Base-by-base conservation (phyloP, 2,888 invertebrate species). In the Eurois occulta region DNA sequence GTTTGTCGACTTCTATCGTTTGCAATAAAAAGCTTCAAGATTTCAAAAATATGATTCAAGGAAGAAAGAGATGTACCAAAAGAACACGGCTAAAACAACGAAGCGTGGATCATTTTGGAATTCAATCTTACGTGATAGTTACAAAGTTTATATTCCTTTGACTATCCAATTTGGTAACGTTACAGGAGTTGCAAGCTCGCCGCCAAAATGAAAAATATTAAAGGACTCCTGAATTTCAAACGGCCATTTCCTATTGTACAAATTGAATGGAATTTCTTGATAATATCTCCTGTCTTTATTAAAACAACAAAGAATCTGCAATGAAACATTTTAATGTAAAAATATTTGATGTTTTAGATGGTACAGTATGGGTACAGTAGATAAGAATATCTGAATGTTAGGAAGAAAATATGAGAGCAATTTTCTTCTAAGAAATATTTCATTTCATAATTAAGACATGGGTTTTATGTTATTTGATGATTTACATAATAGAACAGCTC, bases 251-350 rank as follows among this genome's bases (percentile, higher is more conserved):
- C 65, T 85, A 85, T 82, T 86, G 84, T 86, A 81, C 73, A 87
- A 88, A 85, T 88, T 89, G 86, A 89, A 88, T 86, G 84, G 73
- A 84, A 81, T 86, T 85, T 88, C 80, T 81, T 86, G 75, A 80
- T 86, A 83, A 72, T 83, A 83, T 83, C 81, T 78, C 70, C 43
- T 65, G 77, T 74, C 78, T 84, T 86, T 87, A 84, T 81, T 86
- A 81, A 83, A 84, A 75, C 62, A 80, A 86, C 77, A 84, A 84
- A 85, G 81, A 85, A 81, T 81, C 68, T 84, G 77, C 78, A 85
- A 80, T 86, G 69, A 81, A 85, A 84, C 52, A 81, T 77, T 86
- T 82, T 72, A 52, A 68, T 77, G 66, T 41, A 32, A 72, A 80
- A 72, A 83, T 84, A 41, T 84, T 87, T 81, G 41, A 72, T 74